Evolutionary conservation across 2,113 vertebrate genomes (phyloP).

Genomic region (Dinomys branickii): DNA sequence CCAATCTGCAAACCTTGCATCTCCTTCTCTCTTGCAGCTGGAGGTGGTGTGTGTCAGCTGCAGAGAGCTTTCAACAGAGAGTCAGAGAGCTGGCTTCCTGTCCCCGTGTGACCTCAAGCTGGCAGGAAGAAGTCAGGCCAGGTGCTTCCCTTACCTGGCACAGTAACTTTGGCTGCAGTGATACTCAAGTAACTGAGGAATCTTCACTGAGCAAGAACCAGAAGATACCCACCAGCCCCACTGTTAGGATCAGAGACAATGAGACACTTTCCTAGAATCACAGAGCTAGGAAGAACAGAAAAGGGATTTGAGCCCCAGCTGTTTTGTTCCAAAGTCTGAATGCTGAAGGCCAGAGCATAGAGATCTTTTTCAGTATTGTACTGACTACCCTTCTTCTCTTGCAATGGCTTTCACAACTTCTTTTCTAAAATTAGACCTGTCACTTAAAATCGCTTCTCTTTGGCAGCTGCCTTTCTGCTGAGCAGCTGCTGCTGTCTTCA

Average conservation of each 20-base stretch:
- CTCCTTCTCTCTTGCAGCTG: background rate
- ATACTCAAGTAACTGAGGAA: background rate
- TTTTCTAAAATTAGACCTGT: constrained; percentile 48
- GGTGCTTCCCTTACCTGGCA: no score
- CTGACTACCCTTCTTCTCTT: background rate
- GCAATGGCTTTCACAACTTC: background rate
- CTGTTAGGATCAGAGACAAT: background rate
- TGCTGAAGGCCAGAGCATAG: background rate
- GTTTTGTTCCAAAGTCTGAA: background rate
- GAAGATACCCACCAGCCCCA: background rate
- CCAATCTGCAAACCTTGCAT: background rate
- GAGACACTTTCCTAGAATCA: background rate
- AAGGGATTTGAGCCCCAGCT: background rate
- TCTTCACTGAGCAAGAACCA: background rate
- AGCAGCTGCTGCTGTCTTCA: background rate
- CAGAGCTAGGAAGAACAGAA: background rate
- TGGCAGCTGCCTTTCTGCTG: background rate
- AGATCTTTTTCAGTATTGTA: no score
- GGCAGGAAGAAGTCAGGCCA: no score
- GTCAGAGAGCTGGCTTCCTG: background rate
- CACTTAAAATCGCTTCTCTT: background rate
- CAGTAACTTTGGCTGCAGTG: background rate
- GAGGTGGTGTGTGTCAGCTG: background rate
- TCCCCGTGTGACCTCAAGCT: background rate
- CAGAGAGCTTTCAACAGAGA: background rate